Conservation (phyloP, 1,140 invertebrate genomes). For the Acromyrmex echinatior region DNA sequence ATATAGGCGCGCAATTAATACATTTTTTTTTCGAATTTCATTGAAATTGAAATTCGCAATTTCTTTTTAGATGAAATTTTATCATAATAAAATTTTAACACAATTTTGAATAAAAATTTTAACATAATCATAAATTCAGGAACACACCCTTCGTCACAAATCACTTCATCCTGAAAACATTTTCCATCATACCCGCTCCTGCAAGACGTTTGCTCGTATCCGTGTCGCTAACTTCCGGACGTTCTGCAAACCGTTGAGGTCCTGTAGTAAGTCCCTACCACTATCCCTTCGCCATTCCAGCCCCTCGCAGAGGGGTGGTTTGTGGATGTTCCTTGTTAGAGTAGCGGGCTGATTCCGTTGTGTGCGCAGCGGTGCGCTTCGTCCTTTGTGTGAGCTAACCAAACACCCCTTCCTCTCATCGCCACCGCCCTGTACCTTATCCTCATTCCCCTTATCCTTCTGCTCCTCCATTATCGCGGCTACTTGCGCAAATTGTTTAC, state of each 20-base stretch:
- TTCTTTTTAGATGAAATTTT: background rate
- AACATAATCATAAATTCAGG: conserved; percentile 33
- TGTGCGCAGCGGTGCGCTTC: conserved; percentile 63
- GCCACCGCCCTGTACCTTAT: conserved; percentile 4
- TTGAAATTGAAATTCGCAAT: background rate
- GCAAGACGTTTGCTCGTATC: conserved; percentile 59
- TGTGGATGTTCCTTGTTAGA: conserved; percentile 65
- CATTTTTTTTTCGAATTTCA: background rate
- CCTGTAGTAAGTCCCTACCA: conserved; percentile 41
- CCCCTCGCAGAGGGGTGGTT: conserved; percentile 31
- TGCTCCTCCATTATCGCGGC: conserved; percentile 68
- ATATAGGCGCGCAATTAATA: background rate
- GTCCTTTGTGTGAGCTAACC: conserved; percentile 75
- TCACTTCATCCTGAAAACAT: conserved; percentile 50
- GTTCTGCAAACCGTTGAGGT: conserved; percentile 56
- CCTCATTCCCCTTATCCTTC: conserved; percentile 38
- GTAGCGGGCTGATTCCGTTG: conserved; percentile 69
- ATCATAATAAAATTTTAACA: too few relatives aligned
- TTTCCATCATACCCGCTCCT: conserved; percentile 40
- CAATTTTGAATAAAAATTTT: background rate
- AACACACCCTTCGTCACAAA: background rate
- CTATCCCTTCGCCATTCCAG: conserved; percentile 33
- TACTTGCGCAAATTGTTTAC: conserved; percentile 69
- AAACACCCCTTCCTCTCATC: conserved; percentile 58
- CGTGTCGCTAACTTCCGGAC: conserved; percentile 61